Base-by-base conservation (phyloP, 2,797 vertebrate species). In the Gadopsis marmoratus region DNA sequence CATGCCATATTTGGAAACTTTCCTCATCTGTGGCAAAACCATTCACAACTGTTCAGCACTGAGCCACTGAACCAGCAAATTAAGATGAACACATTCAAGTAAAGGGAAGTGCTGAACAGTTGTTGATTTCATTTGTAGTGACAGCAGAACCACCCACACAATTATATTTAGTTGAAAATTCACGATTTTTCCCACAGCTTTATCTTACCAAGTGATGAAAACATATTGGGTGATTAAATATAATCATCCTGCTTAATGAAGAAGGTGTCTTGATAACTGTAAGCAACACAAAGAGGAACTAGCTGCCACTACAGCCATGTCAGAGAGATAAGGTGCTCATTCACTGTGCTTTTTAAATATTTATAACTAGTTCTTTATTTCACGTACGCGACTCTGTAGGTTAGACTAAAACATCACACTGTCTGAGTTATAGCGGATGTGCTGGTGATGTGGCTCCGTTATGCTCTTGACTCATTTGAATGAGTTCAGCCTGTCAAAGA, bases 401-500 rank as follows among this genome's bases (percentile, higher is more conserved):
- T 47, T 16, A 6, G 58, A 58, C 12, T 14, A 48, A 47, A 69
- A 62, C 75, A 60, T 62, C 14, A 12, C 21, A 33, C 50, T 48
- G 65, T 47, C 48, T 72, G 56, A 79, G 61, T 35, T 39, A 16
- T 63, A 54, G 41, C 50, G 63, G 58, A 65, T 79, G 33, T 48
- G 14, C 61, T 43, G 33, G 47, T 71, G 69, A 74, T 65, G 7
- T 48, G 16, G 77, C 66, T 75, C 54, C 39, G 48, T 74, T 45
- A 37, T 23, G 55, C 58, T 64, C 45, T 60, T 41, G 29, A 74
- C 39, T 78, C 12, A 56, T 79, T 71, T 41, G 47, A 78, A 72
- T 71, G 37, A 58, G 68, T 62, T 83, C 51, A 33, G 14, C 59
- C 61, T 79, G 76, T 86, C 76, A 65, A 2, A 71, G 45, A 64